These are phyloP conservation scores for Seira ritae DNA, from an alignment of 2,888 invertebrate species.

Conservation along the genomic window DNA sequence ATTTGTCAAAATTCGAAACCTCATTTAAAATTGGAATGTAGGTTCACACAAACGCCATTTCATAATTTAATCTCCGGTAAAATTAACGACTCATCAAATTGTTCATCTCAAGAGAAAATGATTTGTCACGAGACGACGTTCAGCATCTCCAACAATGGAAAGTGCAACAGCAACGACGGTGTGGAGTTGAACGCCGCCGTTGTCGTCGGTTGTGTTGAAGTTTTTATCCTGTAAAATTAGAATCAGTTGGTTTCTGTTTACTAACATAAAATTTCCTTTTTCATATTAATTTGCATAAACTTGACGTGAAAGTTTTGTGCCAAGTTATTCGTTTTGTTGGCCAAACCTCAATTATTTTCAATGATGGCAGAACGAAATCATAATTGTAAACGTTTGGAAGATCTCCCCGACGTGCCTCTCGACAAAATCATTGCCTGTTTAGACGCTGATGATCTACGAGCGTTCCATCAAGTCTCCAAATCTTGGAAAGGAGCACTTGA, in stretches of 20 bases:
- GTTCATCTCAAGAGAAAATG: too few relatives aligned
- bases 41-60: too few relatives aligned
- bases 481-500: slow-evolving; percentile 64
- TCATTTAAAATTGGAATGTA: too few relatives aligned
- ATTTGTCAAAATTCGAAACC: too few relatives aligned
- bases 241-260: not conserved
- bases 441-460: slow-evolving; percentile 66
- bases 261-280: not conserved
- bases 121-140: too few relatives aligned
- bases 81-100: too few relatives aligned
- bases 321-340: not conserved
- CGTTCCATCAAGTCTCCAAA: slow-evolving; percentile 70
- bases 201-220: not conserved
- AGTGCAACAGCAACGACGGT: too few relatives aligned
- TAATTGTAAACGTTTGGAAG: too few relatives aligned
- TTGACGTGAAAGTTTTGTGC: too few relatives aligned
- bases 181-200: not conserved
- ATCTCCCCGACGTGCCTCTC: slow-evolving; percentile 63
- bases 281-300: too few relatives aligned
- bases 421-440: slow-evolving; percentile 67
- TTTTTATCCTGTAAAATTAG: not conserved
- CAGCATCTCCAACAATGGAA: too few relatives aligned
- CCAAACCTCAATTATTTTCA: not conserved
- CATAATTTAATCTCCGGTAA: too few relatives aligned
- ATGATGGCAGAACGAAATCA: not conserved